Evolutionary conservation across 37 sponge, comb jelly and placozoan species (phyloP).

Genomic region (Agelas oroides): DNA sequence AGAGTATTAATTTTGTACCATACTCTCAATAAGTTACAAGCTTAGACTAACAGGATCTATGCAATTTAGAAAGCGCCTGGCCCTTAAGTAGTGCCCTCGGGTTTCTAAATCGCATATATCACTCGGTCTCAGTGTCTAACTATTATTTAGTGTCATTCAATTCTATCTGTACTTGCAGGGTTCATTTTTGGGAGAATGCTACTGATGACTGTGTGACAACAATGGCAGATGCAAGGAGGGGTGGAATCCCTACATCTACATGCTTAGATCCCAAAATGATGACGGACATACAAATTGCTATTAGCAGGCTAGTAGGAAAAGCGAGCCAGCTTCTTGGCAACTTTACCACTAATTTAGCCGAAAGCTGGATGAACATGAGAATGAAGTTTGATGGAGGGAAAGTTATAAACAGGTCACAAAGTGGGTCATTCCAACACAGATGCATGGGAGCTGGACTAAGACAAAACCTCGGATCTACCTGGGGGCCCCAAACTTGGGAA

Average conservation of each 20-base stretch:
- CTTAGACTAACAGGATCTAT: too few relatives aligned
- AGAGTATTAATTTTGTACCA: too few relatives aligned
- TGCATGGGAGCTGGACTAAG: constrained; percentile 43
- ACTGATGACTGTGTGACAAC: neutral
- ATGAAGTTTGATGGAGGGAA: constrained; percentile 58
- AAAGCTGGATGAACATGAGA: constrained; percentile 62
- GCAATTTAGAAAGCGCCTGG: too few relatives aligned
- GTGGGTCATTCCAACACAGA: constrained; percentile 34
- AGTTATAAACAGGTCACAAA: constrained; percentile 39
- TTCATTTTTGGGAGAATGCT: constrained; percentile 8
- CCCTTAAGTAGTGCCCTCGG: too few relatives aligned
- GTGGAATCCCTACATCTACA: neutral
- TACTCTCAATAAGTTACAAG: too few relatives aligned
- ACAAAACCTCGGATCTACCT: constrained; percentile 17
- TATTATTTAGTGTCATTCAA: too few relatives aligned
- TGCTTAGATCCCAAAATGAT: constrained; percentile 1
- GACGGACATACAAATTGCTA: constrained; percentile 10
- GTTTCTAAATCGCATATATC: too few relatives aligned
- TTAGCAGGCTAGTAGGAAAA: constrained; percentile 21
- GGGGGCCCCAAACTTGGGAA: constrained; percentile 38
- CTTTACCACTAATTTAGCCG: constrained; percentile 50
- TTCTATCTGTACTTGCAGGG: neutral
- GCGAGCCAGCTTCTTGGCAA: constrained; percentile 37
- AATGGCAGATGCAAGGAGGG: constrained; percentile 6
- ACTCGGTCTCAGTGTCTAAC: too few relatives aligned